These are phyloP conservation scores for Epinotia brunnichana DNA, from an alignment of 2,888 invertebrate species.

Conservation along the genomic window DNA sequence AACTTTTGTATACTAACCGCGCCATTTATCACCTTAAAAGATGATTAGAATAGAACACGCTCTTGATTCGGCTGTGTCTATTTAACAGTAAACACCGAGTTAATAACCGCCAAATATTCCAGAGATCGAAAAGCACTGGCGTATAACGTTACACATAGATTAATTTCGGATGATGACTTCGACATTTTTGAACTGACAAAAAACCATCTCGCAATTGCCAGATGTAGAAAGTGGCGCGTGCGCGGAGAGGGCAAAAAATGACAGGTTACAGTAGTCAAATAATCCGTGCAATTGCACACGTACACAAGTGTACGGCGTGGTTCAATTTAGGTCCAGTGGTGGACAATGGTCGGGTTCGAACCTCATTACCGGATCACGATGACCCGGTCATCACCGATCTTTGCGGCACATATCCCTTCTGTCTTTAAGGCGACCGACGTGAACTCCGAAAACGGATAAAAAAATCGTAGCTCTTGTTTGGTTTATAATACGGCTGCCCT, in stretches of 20 bases:
- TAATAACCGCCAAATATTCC: conserved; percentile 35
- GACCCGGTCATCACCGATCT: conserved; percentile 54
- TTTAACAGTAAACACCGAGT: conserved; percentile 17
- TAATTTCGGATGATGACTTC: conserved; percentile 66
- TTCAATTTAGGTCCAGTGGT: conserved; percentile 67
- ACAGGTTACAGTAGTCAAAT: conserved; percentile 72
- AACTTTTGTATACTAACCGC: neutral
- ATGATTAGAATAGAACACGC: neutral
- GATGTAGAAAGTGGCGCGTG: conserved; percentile 81
- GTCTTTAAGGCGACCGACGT: too few relatives aligned
- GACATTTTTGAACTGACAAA: conserved; percentile 70
- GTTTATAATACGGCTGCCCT: too few relatives aligned
- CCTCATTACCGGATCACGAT: conserved; percentile 68
- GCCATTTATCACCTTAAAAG: neutral
- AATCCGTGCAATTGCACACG: conserved; percentile 82
- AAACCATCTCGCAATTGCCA: conserved; percentile 76
- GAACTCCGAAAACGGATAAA: too few relatives aligned
- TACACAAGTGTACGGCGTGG: conserved; percentile 74
- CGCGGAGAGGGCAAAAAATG: conserved; percentile 71
- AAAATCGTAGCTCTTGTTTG: too few relatives aligned
- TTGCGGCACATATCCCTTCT: neutral
- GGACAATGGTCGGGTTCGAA: conserved; percentile 67
- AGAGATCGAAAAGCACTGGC: conserved; percentile 53
- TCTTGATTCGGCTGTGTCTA: neutral
- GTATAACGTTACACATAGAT: conserved; percentile 66